Conservation (phyloP, 37 sponge, comb jelly and placozoan genomes). For the Chondrosia reniformis region DNA sequence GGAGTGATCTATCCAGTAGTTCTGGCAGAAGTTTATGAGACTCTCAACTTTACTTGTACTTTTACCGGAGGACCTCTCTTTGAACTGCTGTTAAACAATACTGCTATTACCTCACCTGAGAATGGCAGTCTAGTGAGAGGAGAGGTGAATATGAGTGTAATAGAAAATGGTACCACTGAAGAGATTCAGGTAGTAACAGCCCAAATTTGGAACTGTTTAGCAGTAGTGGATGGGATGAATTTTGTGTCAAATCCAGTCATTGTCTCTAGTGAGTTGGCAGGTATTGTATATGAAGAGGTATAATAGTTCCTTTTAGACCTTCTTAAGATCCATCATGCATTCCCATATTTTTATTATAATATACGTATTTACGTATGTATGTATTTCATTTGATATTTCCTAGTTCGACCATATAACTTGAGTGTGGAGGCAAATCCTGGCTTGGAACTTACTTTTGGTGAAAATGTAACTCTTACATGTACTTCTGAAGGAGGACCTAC, state of each 20-base stretch:
- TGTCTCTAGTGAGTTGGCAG: conserved; percentile 2
- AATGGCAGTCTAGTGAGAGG: background rate
- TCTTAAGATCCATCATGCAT: too few relatives aligned
- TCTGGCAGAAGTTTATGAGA: background rate
- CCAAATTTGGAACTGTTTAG: background rate
- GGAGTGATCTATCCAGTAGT: background rate
- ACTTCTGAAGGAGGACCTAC: too few relatives aligned
- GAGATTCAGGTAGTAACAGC: background rate
- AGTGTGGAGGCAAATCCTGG: too few relatives aligned
- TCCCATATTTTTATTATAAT: too few relatives aligned
- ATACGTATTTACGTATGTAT: too few relatives aligned
- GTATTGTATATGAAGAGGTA: too few relatives aligned
- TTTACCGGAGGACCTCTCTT: conserved; percentile 19
- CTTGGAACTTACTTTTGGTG: too few relatives aligned
- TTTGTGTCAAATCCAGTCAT: background rate
- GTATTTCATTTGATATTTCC: too few relatives aligned
- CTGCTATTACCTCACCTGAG: background rate
- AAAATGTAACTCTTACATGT: too few relatives aligned
- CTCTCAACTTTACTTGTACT: conserved; percentile 11
- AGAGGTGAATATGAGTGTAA: background rate
- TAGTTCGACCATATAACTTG: too few relatives aligned
- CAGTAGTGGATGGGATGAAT: background rate
- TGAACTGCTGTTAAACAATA: background rate
- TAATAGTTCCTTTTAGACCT: too few relatives aligned
- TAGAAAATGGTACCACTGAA: background rate